Conservation (phyloP, 2,797 vertebrate species). For the Nannoperca obscura region DNA sequence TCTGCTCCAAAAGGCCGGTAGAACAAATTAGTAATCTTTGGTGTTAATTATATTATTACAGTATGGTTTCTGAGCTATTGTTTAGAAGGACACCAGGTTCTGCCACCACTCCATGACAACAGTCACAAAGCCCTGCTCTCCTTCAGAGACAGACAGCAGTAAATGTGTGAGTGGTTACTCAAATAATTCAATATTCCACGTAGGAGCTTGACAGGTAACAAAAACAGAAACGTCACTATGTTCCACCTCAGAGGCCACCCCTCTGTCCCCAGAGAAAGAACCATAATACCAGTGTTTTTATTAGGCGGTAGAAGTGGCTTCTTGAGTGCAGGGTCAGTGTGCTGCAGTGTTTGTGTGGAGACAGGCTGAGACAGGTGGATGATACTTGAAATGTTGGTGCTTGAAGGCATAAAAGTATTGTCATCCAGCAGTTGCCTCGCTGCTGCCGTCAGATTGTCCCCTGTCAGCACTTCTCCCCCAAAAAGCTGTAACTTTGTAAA, state of each 20-base stretch:
- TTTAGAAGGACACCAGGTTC: conserved; percentile 2
- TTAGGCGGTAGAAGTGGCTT: background rate
- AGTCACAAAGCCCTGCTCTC: conserved; percentile 23
- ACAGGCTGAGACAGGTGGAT: conserved; percentile 11
- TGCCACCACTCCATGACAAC: conserved; percentile 2
- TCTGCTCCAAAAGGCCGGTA: background rate
- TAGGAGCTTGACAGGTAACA: conserved; percentile 11
- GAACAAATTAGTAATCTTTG: background rate
- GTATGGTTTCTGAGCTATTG: background rate
- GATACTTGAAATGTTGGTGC: background rate
- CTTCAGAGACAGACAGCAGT: conserved; percentile 2
- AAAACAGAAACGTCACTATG: conserved; percentile 12
- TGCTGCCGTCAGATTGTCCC: conserved; percentile 5
- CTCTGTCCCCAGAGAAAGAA: background rate
- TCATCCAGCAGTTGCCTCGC: background rate
- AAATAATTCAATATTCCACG: conserved; percentile 50
- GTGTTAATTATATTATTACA: background rate
- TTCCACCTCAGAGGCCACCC: background rate
- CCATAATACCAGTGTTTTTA: background rate
- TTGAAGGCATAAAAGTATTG: conserved; percentile 22
- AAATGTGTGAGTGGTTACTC: conserved; percentile 10
- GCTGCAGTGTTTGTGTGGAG: background rate
- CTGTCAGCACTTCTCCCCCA: conserved; percentile 21
- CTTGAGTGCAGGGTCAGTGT: conserved; percentile 4
- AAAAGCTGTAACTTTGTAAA: conserved; percentile 7